These are phyloP conservation scores for Epinotia ramella DNA, from an alignment of 2,888 invertebrate genomes.

Conservation along the genomic window DNA sequence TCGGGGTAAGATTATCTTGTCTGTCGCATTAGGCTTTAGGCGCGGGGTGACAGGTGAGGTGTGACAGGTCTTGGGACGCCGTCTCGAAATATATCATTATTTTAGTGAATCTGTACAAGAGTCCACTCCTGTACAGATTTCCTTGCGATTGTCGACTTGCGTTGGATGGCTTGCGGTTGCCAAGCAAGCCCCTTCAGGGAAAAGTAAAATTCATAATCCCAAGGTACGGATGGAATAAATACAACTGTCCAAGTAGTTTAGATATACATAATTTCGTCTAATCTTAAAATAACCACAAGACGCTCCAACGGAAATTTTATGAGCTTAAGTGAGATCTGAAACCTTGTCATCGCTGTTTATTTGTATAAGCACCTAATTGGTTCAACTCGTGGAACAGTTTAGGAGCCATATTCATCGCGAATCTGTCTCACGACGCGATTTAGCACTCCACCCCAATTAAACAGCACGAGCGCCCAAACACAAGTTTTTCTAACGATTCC, in stretches of 20 bases:
- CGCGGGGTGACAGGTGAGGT: no score
- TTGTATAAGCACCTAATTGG: conserved; percentile 28
- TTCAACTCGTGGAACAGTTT: conserved; percentile 8
- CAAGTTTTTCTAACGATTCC: conserved; percentile 83
- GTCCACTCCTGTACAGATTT: neutral
- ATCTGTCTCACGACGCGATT: conserved; percentile 42
- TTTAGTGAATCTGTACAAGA: no score
- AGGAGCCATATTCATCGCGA: conserved; percentile 27
- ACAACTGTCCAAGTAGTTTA: neutral
- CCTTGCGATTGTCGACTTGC: neutral
- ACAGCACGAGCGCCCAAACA: conserved; percentile 75
- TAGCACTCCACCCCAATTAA: conserved; percentile 71
- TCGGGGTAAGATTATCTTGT: no score
- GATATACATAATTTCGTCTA: neutral
- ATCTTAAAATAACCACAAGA: neutral
- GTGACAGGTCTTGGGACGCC: no score
- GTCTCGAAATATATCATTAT: no score
- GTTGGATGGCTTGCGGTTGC: neutral
- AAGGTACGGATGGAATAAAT: neutral
- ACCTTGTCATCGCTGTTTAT: conserved; percentile 11
- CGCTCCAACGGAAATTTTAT: neutral
- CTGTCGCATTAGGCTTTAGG: no score
- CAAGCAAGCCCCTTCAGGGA: conserved; percentile 1
- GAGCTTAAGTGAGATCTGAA: conserved; percentile 8
- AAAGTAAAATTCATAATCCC: neutral